Evolutionary conservation across 2,888 invertebrate species (phyloP), one percentile per base, ranked within the genome.

Genomic region (Apamea epomidion): DNA sequence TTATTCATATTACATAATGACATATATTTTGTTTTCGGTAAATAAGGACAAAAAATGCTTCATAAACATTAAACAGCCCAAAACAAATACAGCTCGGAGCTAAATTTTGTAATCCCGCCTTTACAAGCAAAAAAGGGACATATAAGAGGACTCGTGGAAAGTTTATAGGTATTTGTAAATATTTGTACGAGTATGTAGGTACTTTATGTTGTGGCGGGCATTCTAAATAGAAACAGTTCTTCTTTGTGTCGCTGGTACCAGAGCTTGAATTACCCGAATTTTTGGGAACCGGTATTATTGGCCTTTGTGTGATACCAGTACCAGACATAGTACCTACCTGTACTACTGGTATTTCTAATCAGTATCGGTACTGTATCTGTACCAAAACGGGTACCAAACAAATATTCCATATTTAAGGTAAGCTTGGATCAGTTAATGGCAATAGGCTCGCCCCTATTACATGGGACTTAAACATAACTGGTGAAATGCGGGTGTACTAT

Each of bases 51-150:
- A 84, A 84, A 84, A 78, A 74, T 68, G 74, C 64, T 72, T 65
- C 58, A 75, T 72, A 84, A 75, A 84, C 73, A 78, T 84, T 81
- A 65, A 84, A 74, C 65, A 76, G 85, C 70, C 85, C 85, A 82
- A 82, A 85, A 82, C 74, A 84, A 85, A 85, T 85, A 85, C 7
- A 18, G 84, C 85, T 76, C 8, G 74, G 74, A 71, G 84, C 65
- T 1, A 71, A 78, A 84, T 78, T 82, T 78, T 82, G 78, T 85
- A 85, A 85, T 82, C 62, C 82, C 71, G 62, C 73, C 79, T 82
- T 81, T 71, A 84, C 42, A 78, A 25, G 67, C 78, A 76, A 84
- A 84, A 84, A 82, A 51, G 69, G 78, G 76, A 62, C 42, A 71
- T 42, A 37, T 10, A n/a, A 32, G 32, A 32, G 60, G 32, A 51